Evolutionary conservation across 2,113 vertebrate species (phyloP).

Genomic region (Anoplopoma fimbria): DNA sequence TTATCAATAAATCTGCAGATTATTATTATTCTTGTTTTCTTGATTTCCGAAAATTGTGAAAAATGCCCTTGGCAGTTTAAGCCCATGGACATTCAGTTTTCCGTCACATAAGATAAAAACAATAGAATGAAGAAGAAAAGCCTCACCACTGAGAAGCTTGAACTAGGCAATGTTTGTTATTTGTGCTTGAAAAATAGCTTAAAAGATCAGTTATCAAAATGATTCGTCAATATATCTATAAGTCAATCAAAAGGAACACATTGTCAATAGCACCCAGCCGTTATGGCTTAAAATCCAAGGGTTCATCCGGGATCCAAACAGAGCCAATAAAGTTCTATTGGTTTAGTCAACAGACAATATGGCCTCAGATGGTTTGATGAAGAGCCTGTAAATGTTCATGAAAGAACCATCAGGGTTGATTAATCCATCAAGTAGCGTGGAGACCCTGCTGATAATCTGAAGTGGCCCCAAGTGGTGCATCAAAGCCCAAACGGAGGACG

Average conservation of each 20-base stretch:
- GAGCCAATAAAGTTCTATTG: neutral
- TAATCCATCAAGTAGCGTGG: neutral
- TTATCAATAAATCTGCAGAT: neutral
- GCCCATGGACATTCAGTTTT: neutral
- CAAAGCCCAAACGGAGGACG: neutral
- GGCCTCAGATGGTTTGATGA: neutral
- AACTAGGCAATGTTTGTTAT: neutral
- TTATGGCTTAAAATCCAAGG: neutral
- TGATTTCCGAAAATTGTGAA: neutral
- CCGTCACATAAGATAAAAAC: neutral
- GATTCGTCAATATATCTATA: neutral
- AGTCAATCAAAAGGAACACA: neutral
- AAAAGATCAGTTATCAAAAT: neutral
- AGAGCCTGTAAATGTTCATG: neutral
- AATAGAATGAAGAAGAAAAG: neutral
- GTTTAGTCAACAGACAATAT: neutral
- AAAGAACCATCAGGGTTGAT: neutral
- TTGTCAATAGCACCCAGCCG: neutral
- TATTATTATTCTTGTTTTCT: too few relatives aligned
- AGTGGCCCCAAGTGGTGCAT: neutral
- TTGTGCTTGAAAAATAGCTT: neutral
- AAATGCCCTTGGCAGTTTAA: neutral
- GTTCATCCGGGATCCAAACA: neutral
- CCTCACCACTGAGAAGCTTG: neutral
- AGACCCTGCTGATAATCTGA: neutral